These are phyloP conservation scores for Rhopalosiphum nymphaeae DNA, from an alignment of 2,888 invertebrate genomes.

Conservation along the genomic window DNA sequence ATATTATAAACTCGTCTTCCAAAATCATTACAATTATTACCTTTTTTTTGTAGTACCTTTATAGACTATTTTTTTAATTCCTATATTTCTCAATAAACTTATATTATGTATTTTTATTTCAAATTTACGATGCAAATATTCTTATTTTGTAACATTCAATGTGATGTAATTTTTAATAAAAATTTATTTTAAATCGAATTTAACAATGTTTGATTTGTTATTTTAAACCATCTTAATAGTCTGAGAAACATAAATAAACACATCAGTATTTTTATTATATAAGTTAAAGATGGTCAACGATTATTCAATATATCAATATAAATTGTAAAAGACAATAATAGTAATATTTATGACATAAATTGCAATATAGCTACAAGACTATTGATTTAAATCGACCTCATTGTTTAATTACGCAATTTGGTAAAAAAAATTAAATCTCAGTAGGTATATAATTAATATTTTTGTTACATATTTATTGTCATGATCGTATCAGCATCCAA, in stretches of 20 bases:
- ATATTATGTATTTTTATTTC: slow-evolving; percentile 8
- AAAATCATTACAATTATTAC: background rate
- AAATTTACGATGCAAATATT: slow-evolving; percentile 31
- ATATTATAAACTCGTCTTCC: background rate
- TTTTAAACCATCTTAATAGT: background rate
- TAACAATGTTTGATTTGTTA: background rate
- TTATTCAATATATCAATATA: background rate
- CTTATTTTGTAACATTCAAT: slow-evolving; percentile 35
- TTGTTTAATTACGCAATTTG: background rate
- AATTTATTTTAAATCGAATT: slow-evolving; percentile 7
- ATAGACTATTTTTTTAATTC: slow-evolving; percentile 42
- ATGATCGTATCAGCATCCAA: too few species aligned
- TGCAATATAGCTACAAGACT: background rate
- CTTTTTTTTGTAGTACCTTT: background rate
- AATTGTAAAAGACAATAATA: background rate
- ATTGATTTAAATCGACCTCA: background rate
- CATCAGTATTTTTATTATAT: background rate
- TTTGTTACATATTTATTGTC: too few species aligned
- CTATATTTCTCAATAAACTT: background rate
- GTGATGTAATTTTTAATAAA: slow-evolving; percentile 43
- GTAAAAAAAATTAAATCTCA: too few species aligned
- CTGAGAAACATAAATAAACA: background rate
- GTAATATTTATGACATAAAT: background rate
- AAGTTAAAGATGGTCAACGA: background rate
- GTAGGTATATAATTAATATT: too few species aligned